A percentile compares a stretch with the other conserved stretches of the same genome.
Conservation (phyloP, 2,113 vertebrate species). For the Numenius arquata region DNA sequence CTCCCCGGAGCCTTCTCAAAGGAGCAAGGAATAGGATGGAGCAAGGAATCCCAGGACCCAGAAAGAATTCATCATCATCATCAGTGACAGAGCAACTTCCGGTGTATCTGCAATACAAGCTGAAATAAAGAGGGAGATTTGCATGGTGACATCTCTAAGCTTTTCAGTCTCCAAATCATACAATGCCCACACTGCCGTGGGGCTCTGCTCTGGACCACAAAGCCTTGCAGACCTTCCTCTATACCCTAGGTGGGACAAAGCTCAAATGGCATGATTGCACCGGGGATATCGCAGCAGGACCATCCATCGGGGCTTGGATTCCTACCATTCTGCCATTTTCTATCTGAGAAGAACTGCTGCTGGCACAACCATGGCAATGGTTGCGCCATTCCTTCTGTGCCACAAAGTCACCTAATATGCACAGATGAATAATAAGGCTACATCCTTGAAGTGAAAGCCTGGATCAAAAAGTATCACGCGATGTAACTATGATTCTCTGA, state of each 20-base stretch:
- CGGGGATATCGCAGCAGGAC: not conserved
- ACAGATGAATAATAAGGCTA: not conserved
- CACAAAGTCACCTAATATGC: not conserved
- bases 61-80: not conserved
- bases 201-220: not conserved
- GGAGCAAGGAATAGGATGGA: no score
- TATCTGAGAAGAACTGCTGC: not conserved
- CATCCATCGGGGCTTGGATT: not conserved
- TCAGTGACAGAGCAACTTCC: not conserved
- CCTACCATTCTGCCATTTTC: not conserved
- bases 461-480: not conserved
- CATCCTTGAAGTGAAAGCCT: not conserved
- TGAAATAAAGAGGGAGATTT: not conserved
- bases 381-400: not conserved
- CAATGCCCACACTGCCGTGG: no score
- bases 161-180: not conserved
- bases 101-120: not conserved
- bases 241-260: not conserved
- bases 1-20: no score
- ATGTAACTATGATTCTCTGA: not conserved
- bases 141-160: not conserved
- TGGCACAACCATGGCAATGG: no score
- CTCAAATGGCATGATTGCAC: not conserved
- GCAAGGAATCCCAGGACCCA: not conserved
- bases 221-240: not conserved